Percentiles rank a stretch among this genome's conserved stretches.
phyloP scores from a whole-genome alignment of 1,140 invertebrate genomes.

The Daktulosphaira vitifoliae region DNA sequence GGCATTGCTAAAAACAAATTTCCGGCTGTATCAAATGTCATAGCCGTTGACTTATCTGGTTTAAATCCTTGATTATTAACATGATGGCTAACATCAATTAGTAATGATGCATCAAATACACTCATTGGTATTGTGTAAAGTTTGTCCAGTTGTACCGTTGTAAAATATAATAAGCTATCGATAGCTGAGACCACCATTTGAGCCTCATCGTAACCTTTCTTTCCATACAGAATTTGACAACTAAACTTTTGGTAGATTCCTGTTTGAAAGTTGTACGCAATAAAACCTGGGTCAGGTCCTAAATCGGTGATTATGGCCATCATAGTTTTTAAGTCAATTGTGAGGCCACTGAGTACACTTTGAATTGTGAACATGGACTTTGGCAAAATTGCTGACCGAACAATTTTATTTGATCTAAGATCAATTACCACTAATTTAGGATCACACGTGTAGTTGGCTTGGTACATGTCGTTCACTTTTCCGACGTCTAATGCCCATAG shows the following conservation, averaged over 20 bases:
- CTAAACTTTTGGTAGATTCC: constrained; percentile 1
- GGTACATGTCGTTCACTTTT: not conserved
- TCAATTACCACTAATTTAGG: constrained; percentile 2
- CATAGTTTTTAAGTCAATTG: constrained; percentile 2
- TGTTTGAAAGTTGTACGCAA: not conserved
- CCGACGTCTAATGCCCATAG: constrained; percentile 3
- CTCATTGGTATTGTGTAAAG: constrained; percentile 14
- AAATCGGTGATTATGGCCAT: constrained; percentile 3
- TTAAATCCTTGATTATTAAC: not conserved
- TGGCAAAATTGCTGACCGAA: constrained; percentile 1
- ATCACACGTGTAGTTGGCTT: not conserved
- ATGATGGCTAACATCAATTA: not conserved
- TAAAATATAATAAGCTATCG: constrained; percentile 14
- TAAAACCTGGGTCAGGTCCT: not conserved
- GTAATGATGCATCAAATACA: not conserved
- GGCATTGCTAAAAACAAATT: not conserved
- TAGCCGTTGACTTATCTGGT: not conserved
- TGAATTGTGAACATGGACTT: not conserved
- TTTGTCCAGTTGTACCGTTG: not conserved
- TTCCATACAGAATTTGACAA: not conserved
- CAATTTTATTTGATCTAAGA: not conserved
- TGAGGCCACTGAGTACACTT: constrained; percentile 6
- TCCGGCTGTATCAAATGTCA: not conserved
- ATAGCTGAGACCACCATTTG: not conserved
- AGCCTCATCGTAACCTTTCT: not conserved